Evolutionary conservation across 2,797 vertebrate genomes (phyloP), one percentile per base, ranked within the genome.

Genomic region (Hemibagrus guttatus): DNA sequence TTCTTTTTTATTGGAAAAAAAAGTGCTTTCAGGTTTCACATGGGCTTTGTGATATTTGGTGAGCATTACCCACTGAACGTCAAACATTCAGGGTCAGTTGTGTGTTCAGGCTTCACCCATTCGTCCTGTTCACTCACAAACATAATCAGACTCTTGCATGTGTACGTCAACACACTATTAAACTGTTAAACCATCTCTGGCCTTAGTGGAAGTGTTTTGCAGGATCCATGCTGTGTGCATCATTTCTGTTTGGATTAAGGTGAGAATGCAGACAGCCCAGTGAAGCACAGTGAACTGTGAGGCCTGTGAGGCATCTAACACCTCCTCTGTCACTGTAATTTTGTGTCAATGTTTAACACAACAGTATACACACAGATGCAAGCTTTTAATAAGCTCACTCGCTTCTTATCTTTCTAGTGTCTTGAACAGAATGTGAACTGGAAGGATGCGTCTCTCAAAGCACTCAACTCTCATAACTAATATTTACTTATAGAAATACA

Each of bases 231-330:
- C 72, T 80, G 84, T 66, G 59, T 71, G 83, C 64, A 54, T 89
- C 69, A 83, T 88, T 88, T 88, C 89, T 83, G 87, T 90, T 87
- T 85, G 80, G 80, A 88, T 90, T 85, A 85, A 87, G 85, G 79
- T 81, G 80, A 85, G 66, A 87, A 85, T 82, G 81, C 84, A 64
- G 74, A 71, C 61, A 85, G 75, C 21, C 21, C 58, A 81, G 84
- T 61, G 42, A 75, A 69, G 84, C 78, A 83, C 69, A 58, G 64
- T 39, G 23, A 82, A 83, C 79, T 58, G 85, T 80, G 79, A 86
- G 63, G 81, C 78, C 87, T 84, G 79, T 42, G 56, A 87, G 89
- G 85, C 89, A 88, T 84, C 86, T 87, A 86, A 90, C 87, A 90
- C 89, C 85, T 81, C 82, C 63, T 85, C 83, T 90, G 85, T 90